Conservation (phyloP, 1,140 invertebrate species). For the Neotoxoptera formosana region DNA sequence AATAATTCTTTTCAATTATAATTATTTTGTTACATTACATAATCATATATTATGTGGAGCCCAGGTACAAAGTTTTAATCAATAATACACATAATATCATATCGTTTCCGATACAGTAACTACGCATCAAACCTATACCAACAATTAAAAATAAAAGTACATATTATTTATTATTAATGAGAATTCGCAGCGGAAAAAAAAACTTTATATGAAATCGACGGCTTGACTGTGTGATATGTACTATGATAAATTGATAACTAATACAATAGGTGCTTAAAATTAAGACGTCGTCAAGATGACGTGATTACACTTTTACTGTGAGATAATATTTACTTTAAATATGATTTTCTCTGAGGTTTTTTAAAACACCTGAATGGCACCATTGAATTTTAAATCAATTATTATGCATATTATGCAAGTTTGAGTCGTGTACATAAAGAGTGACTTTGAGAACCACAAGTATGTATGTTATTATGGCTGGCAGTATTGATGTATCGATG, state of each 20-base stretch:
- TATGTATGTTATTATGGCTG: too few relatives aligned
- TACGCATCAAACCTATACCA: not conserved
- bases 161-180: not conserved
- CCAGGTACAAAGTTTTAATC: slow-evolving; percentile 6
- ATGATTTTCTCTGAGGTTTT: not conserved
- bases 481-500: too few relatives aligned
- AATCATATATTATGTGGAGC: too few relatives aligned
- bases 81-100: not conserved
- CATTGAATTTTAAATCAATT: not conserved
- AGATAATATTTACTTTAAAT: not conserved
- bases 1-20: slow-evolving; percentile 19
- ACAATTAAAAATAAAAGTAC: not conserved
- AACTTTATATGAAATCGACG: not conserved
- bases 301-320: not conserved
- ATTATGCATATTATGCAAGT: not conserved
- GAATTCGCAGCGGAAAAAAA: not conserved
- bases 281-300: not conserved
- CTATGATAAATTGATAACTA: not conserved
- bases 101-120: not conserved
- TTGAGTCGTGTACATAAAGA: not conserved
- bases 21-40: not conserved
- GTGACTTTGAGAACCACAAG: not conserved
- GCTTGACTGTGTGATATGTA: not conserved
- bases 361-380: not conserved
- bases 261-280: not conserved